These are phyloP conservation scores for Antechinus stuartii DNA, from an alignment of 2,113 vertebrate genomes.

Conservation along the genomic window DNA sequence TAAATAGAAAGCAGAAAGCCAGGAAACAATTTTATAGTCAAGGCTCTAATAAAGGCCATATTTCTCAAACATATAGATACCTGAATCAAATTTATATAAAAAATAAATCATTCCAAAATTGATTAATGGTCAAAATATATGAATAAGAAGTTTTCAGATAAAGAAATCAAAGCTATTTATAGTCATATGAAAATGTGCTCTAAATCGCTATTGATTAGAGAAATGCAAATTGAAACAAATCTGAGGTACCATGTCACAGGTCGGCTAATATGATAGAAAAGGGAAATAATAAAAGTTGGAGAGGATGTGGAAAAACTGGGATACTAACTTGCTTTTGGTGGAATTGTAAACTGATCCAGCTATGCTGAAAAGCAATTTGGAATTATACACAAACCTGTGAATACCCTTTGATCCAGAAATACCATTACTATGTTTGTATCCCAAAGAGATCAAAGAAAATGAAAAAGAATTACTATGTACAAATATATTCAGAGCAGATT, in stretches of 20 bases:
- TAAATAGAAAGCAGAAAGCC: not conserved
- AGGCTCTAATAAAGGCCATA: not conserved
- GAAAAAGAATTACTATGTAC: not conserved
- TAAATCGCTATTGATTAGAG: not conserved
- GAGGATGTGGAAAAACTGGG: not conserved
- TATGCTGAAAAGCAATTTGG: not conserved
- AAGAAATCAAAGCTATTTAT: too few relatives aligned
- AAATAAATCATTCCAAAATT: not conserved
- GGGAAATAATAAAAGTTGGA: not conserved
- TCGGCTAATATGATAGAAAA: not conserved
- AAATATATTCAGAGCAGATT: not conserved
- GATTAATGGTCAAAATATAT: not conserved
- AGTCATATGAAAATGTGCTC: not conserved
- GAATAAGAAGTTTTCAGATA: not conserved
- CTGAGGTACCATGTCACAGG: not conserved
- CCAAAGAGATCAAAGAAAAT: not conserved
- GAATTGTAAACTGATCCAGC: not conserved
- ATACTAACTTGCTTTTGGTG: too few relatives aligned
- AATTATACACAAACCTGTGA: not conserved
- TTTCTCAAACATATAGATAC: not conserved
- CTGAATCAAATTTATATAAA: not conserved
- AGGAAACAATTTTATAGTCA: not conserved
- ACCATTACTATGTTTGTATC: not conserved
- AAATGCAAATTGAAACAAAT: not conserved
- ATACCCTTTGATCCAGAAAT: not conserved